Base-by-base conservation (phyloP, 1,140 invertebrate genomes). In the Drosophila oshimai region DNA sequence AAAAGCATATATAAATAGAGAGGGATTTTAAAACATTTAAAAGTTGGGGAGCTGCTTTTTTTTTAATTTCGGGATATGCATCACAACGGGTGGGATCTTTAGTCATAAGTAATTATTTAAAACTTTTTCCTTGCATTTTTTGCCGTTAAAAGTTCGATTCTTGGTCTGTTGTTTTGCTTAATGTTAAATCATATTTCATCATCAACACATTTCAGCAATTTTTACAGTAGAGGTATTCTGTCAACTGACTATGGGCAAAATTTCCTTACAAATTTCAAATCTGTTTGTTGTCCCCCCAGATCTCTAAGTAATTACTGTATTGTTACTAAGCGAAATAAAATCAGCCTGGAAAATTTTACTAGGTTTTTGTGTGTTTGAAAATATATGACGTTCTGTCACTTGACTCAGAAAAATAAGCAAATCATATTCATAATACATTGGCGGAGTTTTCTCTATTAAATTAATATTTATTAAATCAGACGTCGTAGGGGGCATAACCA, bases 321-420 rank as follows among this genome's bases (percentile, higher is more conserved):
- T 42, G 41, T 42, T 42, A 42, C 12, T 26, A 42, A 42, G 41
- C 12, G 24, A 42, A 42, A 42, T 42, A 42, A 42, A 42, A 42
- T 42, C 41, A 24, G 26, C 41, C 41, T 42, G 41, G 41, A 42
- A 42, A 15, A 20, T 42, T 42, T 26, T 26, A 42, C 41, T 42
- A 13, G 41, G 41, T 42, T 26, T 42, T 26, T 13, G 41, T 42
- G 41, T 42, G 41, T 26, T 42, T 42, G 41, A 6, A 42, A 42
- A 13, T 24, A 42, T 42, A 42, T 26, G 20, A 42, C n/a, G n/a
- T n/a, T n/a, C n/a, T n/a, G n/a, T n/a, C n/a, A n/a, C n/a, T n/a
- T n/a, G n/a, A n/a, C n/a, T n/a, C n/a, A n/a, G n/a, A n/a, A n/a
- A n/a, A n/a, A n/a, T n/a, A n/a, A n/a, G n/a, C n/a, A n/a, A n/a